These are phyloP conservation scores for Todiramphus chloris DNA, from an alignment of 2,113 vertebrate genomes.

Conservation along the genomic window DNA sequence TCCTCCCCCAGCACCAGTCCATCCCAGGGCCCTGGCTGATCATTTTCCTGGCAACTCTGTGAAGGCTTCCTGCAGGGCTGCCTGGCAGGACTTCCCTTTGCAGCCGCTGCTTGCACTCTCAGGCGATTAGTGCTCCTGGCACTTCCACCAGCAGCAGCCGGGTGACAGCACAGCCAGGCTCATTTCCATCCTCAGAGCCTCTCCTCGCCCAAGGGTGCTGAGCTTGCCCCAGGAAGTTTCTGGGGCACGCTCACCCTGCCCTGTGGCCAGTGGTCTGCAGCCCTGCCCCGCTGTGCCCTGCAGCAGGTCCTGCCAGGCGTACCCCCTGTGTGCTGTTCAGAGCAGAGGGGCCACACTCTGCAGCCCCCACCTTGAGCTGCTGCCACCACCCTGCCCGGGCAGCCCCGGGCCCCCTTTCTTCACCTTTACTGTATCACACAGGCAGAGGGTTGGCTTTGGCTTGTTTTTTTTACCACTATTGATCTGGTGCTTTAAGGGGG, in stretches of 20 bases:
- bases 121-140: accelerated
- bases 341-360: neutral
- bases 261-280: neutral
- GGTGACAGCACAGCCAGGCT: neutral
- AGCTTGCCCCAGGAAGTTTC: neutral
- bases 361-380: accelerated
- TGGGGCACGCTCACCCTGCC: neutral
- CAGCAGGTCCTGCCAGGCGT: accelerated
- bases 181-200: neutral
- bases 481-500: conserved; percentile 83
- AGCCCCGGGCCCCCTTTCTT: conserved; percentile 54
- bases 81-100: neutral
- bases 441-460: conserved; percentile 49
- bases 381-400: accelerated
- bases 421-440: conserved; percentile 84
- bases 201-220: accelerated
- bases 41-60: neutral
- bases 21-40: neutral
- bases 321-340: accelerated
- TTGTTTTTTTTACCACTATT: conserved; percentile 76
- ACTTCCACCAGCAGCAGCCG: accelerated
- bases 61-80: neutral
- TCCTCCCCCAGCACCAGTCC: neutral
- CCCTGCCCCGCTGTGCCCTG: neutral
- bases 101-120: neutral